phyloP scores from a whole-genome alignment of 1,140 invertebrate genomes.

The Thereuonema tuberculata region DNA sequence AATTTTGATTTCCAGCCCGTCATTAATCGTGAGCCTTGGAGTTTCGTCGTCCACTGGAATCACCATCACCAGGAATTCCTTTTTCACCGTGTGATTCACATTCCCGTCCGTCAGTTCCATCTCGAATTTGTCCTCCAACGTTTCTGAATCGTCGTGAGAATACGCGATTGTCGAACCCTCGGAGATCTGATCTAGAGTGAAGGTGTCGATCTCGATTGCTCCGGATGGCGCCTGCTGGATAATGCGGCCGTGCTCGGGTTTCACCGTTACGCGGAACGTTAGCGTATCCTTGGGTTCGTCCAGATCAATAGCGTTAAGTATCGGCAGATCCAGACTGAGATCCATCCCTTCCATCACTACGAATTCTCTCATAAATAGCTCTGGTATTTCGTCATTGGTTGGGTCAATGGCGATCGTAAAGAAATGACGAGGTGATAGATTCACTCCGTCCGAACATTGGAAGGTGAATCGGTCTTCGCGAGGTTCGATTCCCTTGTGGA shows the following conservation, averaged over 20 bases:
- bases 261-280: slow-evolving; percentile 26
- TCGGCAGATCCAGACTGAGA: slow-evolving; percentile 31
- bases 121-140: slow-evolving; percentile 28
- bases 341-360: slow-evolving; percentile 33
- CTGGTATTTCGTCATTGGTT: slow-evolving; percentile 34
- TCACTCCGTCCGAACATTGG: slow-evolving; percentile 32
- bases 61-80: slow-evolving; percentile 28
- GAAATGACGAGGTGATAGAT: slow-evolving; percentile 20
- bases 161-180: slow-evolving; percentile 31
- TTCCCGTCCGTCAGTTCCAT: slow-evolving; percentile 30
- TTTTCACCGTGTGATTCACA: slow-evolving; percentile 24
- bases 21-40: slow-evolving; percentile 31
- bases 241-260: slow-evolving; percentile 31
- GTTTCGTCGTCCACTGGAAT: slow-evolving; percentile 35
- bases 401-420: slow-evolving; percentile 30
- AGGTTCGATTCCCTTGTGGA: slow-evolving; percentile 31
- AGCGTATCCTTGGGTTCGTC: slow-evolving; percentile 31
- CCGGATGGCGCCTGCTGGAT: slow-evolving; percentile 23
- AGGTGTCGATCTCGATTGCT: slow-evolving; percentile 23
- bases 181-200: slow-evolving; percentile 29
- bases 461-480: slow-evolving; percentile 28
- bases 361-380: slow-evolving; percentile 30
- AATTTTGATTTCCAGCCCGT: slow-evolving; percentile 30
- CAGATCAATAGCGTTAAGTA: slow-evolving; percentile 31
- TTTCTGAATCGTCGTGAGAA: slow-evolving; percentile 34